Evolutionary conservation across 1,140 invertebrate species (phyloP), one percentile per base, ranked within the genome.

Genomic region (Helicorthomorpha holstii): DNA sequence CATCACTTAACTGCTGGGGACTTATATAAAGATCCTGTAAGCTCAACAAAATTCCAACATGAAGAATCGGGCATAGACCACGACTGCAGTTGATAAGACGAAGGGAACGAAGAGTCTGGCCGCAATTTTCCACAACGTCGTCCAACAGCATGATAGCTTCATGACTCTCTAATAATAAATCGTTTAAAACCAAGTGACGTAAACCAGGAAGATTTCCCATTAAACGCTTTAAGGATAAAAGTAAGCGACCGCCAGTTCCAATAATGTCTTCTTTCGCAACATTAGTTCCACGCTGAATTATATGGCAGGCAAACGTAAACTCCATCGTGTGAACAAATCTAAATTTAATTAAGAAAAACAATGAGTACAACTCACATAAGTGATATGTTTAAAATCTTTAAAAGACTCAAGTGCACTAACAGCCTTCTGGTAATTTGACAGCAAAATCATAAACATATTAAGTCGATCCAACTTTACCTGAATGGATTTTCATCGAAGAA

Each of bases 251-350:
- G 10, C 84, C 84, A 4, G 83, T 87, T 26, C 83, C 84, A 63
- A 81, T 83, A 0, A 83, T 59, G n/a, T 58, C 58, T 24, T 58
- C 61, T 63, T 73, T 73, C 25, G 73, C 72, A 48, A 70, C 69
- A n/a, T n/a, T n/a, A 59, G 77, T 71, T 57, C 71, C 60, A 38
- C 68, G 69, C 1, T 69, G 67, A 3, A 60, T 67, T 74, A 82
- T 80, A 56, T 84, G 81, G 62, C 85, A 89, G 0, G 81, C 79
- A 63, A 89, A 90, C 1, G 78, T 79, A 59, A 87, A 88, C 55
- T 80, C 77, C 4, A 68, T 66, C 2, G 59, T 63, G 38, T 60
- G 56, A 1, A 70, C 48, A 19, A 49, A 47, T 22, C 29, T 34
- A 34, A 16, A 34, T 7, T 7, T n/a, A 16, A 7, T 21, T 19